Conservation (phyloP, 2,113 vertebrate genomes). For the Caracal caracal region DNA sequence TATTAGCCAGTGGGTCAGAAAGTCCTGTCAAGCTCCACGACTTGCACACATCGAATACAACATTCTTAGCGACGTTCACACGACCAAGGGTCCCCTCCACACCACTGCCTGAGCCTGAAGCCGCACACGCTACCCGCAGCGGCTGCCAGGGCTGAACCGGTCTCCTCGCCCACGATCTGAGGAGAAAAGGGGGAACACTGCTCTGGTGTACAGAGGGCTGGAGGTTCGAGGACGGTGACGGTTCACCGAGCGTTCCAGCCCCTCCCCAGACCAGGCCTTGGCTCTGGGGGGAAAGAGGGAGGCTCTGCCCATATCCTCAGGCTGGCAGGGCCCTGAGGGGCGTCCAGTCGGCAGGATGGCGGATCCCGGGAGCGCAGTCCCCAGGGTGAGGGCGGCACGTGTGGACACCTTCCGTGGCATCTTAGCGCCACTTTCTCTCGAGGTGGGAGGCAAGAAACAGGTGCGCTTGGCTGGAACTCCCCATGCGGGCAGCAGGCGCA, state of each 20-base stretch:
- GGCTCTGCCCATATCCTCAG: neutral
- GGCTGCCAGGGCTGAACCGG: neutral
- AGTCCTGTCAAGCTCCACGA: neutral
- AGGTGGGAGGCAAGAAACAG: fast-evolving
- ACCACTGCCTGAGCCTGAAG: neutral
- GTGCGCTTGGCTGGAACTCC: fast-evolving
- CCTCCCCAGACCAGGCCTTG: neutral
- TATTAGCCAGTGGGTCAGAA: neutral
- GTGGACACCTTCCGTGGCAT: neutral
- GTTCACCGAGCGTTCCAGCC: fast-evolving
- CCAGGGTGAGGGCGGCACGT: fast-evolving
- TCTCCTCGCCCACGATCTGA: too few relatives aligned
- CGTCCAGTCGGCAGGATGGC: neutral
- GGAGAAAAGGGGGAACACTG: fast-evolving
- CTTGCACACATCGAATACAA: fast-evolving
- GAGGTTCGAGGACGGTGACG: fast-evolving
- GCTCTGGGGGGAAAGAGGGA: neutral
- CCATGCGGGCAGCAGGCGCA: too few relatives aligned
- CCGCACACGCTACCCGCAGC: fast-evolving
- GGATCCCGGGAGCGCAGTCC: neutral
- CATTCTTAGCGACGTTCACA: neutral
- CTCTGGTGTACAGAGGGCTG: fast-evolving
- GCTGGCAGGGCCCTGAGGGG: neutral
- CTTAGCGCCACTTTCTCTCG: neutral
- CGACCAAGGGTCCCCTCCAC: neutral